Conservation (phyloP, 2,797 vertebrate genomes). For the Diglossa cyanea region DNA sequence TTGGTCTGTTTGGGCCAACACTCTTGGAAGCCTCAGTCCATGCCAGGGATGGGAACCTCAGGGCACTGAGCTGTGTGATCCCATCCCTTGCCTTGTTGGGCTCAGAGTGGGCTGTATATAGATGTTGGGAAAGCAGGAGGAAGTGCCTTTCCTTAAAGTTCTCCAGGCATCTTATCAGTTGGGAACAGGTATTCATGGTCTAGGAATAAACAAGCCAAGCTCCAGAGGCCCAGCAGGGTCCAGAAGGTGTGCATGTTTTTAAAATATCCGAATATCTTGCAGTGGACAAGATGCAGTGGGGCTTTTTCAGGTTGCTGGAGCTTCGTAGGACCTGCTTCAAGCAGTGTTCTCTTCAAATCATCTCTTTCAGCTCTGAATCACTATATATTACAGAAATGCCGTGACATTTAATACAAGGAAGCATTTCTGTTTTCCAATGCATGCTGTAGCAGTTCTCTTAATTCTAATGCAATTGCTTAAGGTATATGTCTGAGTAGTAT, state of each 20-base stretch:
- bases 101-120: neutral
- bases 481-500: neutral
- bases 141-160: neutral
- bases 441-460: neutral
- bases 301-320: neutral
- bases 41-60: neutral
- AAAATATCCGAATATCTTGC: neutral
- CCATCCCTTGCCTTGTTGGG: accelerated
- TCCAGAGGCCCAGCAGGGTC: neutral
- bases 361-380: neutral
- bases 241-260: neutral
- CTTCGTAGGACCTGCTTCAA: neutral
- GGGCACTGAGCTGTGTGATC: neutral
- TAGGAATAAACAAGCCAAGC: neutral
- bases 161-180: neutral
- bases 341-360: neutral
- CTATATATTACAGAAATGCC: neutral
- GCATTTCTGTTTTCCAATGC: neutral
- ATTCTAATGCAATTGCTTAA: neutral
- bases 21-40: neutral
- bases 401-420: neutral
- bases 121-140: neutral
- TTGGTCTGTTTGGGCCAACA: neutral
- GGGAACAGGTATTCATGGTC: neutral
- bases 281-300: neutral